phyloP scores from a whole-genome alignment of 2,888 invertebrate species.

The Charanyca ferruginea region DNA sequence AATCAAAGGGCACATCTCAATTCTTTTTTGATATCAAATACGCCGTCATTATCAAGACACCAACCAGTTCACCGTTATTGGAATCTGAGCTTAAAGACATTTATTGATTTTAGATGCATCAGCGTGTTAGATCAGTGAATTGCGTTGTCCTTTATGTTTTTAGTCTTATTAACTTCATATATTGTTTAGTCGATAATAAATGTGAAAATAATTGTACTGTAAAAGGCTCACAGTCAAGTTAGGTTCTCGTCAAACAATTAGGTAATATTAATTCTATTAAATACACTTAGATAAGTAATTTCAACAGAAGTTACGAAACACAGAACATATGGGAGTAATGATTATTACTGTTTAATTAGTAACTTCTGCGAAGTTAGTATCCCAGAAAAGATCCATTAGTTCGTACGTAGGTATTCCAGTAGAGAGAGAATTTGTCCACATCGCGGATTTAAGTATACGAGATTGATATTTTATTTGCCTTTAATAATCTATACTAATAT shows the following conservation, averaged over 20 bases:
- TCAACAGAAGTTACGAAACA: slow-evolving; percentile 2
- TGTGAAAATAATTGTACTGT: not conserved
- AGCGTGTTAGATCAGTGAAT: not conserved
- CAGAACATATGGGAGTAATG: slow-evolving; percentile 28
- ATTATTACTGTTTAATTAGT: slow-evolving; percentile 23
- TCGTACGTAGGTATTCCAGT: not conserved
- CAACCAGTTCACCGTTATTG: too few species aligned
- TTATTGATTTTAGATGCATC: too few species aligned
- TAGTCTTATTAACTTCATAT: too few species aligned
- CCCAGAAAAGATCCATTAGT: not conserved
- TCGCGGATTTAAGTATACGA: not conserved
- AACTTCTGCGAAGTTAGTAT: not conserved
- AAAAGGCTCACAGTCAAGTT: not conserved
- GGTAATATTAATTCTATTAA: not conserved
- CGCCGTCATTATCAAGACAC: too few species aligned
- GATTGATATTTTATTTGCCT: not conserved
- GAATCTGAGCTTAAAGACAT: too few species aligned
- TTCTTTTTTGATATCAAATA: too few species aligned
- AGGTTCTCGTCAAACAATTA: not conserved
- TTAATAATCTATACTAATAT: too few species aligned
- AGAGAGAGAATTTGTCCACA: not conserved
- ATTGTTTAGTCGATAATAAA: too few species aligned
- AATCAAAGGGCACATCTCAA: too few species aligned
- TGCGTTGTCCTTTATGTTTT: too few species aligned
- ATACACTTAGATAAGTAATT: slow-evolving; percentile 17